phyloP scores from a whole-genome alignment of 2,888 invertebrate species.

The Nephrotoma appendiculata region DNA sequence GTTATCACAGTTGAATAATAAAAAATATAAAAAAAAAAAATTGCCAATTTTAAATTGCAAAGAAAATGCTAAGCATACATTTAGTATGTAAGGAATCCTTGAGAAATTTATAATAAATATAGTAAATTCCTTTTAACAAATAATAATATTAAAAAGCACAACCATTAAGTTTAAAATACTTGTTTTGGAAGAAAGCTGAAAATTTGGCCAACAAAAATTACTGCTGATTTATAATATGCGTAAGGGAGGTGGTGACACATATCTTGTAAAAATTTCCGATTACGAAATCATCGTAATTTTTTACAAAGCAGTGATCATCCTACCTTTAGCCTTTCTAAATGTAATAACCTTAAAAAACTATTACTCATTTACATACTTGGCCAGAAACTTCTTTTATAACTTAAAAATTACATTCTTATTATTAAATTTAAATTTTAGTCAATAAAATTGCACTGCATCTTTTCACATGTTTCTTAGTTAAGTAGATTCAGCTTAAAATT shows the following conservation, averaged over 20 bases:
- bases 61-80: background rate
- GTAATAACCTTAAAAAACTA: background rate
- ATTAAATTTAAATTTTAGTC: background rate
- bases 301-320: background rate
- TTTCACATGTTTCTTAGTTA: background rate
- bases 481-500: background rate
- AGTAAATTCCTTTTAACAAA: background rate
- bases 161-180: background rate
- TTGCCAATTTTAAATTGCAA: background rate
- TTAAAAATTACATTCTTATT: background rate
- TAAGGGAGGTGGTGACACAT: background rate
- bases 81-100: background rate
- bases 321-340: background rate
- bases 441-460: background rate
- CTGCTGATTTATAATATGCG: background rate
- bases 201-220: background rate
- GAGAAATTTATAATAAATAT: background rate
- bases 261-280: background rate
- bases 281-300: background rate
- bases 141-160: background rate
- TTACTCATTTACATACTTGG: background rate
- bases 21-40: background rate
- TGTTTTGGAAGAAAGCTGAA: background rate
- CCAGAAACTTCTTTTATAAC: background rate
- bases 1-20: background rate